Evolutionary conservation across 1,140 invertebrate species (phyloP).

Genomic region (Drosophila auraria): DNA sequence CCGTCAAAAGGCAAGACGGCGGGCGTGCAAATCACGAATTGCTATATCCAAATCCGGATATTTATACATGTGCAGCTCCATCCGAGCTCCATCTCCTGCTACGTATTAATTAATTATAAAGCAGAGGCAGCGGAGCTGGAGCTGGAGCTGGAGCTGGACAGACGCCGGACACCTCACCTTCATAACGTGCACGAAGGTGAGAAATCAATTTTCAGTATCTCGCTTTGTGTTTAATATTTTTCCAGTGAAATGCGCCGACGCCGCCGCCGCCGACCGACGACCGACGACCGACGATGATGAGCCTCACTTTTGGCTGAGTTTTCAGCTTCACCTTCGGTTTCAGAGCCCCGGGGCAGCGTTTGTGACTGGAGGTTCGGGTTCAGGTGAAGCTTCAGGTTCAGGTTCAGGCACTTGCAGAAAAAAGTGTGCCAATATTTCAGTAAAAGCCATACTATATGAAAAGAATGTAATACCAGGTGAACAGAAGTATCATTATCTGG

Average conservation of each 20-base stretch:
- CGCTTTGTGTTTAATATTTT: slow-evolving; percentile 82
- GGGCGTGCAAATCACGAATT: slow-evolving; percentile 66
- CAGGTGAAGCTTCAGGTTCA: slow-evolving; percentile 15
- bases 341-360: slow-evolving; percentile 45
- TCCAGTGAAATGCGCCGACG: slow-evolving; percentile 77
- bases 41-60: slow-evolving; percentile 45
- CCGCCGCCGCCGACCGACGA: neutral
- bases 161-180: slow-evolving; percentile 18
- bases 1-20: slow-evolving; percentile 23
- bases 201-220: slow-evolving; percentile 84
- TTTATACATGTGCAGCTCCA: slow-evolving; percentile 20
- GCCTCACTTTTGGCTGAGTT: slow-evolving; percentile 32
- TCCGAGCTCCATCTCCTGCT: slow-evolving; percentile 3
- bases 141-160: slow-evolving; percentile 8
- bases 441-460: too few species aligned
- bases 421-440: neutral
- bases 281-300: slow-evolving; percentile 28
- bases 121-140: slow-evolving; percentile 13
- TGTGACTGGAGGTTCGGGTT: slow-evolving; percentile 43
- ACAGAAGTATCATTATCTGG: too few species aligned
- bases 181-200: slow-evolving; percentile 82
- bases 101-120: slow-evolving; percentile 82
- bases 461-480: too few species aligned
- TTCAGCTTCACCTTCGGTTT: slow-evolving; percentile 22
- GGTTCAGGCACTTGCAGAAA: slow-evolving; percentile 19